Evolutionary conservation across 35 echinoderm and acorn worm species (phyloP), one percentile per base, ranked within the genome.

Genomic region (Hemicentrotus pulcherrimus): DNA sequence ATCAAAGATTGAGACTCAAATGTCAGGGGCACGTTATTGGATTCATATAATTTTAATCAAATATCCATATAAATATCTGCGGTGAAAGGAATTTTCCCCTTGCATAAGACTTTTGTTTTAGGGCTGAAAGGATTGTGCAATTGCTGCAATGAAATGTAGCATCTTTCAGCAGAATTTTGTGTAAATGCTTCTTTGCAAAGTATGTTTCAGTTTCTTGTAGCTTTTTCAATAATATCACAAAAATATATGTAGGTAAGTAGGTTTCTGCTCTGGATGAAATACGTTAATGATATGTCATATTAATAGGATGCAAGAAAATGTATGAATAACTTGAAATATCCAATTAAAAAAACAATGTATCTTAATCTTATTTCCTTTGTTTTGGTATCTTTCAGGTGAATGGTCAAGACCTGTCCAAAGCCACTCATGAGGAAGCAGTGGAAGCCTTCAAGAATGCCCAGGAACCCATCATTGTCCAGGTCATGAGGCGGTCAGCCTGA

Each of bases 371-470:
- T 78, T 78, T 78, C 19, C 65, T 78, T 78, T 55, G 10, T 55
- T 10, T 55, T 78, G 18, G 19, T 78, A 94, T 91, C 46, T 95
- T 97, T 5, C 95, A 99, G 98, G 98, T 99, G 6, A 99, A 99
- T 32, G 98, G 98, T 22, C 96, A 97, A 86, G 98, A 99, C 95
- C 95, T 99, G 32, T 98, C 98, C 16, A 97, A 97, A 94, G 97
- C 98, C 24, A 97, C 98, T 3, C 98, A 99, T 55, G 98, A 99
- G 92, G 98, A 99, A 95, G 98, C 98, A 0, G 98, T 99, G 13
- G 98, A 99, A 86, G 98, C 98, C 30, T 99, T 99, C 96, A 97
- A 97, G 48, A 99, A 99, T 91, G 98, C 98, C 47, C 92, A 96
- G 16, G 98, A 99, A 94, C 98, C 98, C 12, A 99, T 99, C 94